Evolutionary conservation across 2,113 vertebrate species (phyloP), one percentile per base, ranked within the genome.

Genomic region (Rhea pennata): DNA sequence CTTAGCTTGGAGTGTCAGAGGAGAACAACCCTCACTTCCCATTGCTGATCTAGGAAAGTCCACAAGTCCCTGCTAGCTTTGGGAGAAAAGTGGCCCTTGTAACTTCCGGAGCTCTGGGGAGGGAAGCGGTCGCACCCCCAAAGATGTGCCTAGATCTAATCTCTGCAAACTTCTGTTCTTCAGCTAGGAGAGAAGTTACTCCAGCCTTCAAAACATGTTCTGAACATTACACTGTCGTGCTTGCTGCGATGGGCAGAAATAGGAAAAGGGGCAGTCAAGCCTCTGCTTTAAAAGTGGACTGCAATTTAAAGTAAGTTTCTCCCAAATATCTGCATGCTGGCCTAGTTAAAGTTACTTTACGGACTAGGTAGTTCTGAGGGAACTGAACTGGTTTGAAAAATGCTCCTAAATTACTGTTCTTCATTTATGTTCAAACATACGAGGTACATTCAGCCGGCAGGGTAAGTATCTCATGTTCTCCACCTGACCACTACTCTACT

Each of bases 381-480:
- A 33, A 21, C 29, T 71, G 44, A 78, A 80, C 67, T 46, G 40
- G 40, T 36, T 15, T 16, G 53, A 87, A 82, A 23, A 59, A 83
- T 13, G 42, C 61, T 90, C 88, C 67, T 24, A 84, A 83, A 82
- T 50, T 22, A 56, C 12, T 7, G 39, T 10, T 81, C 33, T 54
- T 61, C 36, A 17, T 42, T 46, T 64, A 54, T 4, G 4, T 36
- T 69, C 46, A 39, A 54, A 56, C 76, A 40, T 53, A 11, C 87
- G 66, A 0, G 6, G 39, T 36, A 13, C 0, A 0, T 81, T 84
- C 39, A 77, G 79, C 61, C 75, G 51, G 1, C 3, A 76, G 84
- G 59, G 23, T 4, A 40, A 85, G 29, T 50, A 12, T 39, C 84
- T 92, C 91, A 46, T 12, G 84, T 87, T 92, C 72, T 94, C 91